These are phyloP conservation scores for Perccottus glenii DNA, from an alignment of 2,113 vertebrate genomes.

Conservation along the genomic window DNA sequence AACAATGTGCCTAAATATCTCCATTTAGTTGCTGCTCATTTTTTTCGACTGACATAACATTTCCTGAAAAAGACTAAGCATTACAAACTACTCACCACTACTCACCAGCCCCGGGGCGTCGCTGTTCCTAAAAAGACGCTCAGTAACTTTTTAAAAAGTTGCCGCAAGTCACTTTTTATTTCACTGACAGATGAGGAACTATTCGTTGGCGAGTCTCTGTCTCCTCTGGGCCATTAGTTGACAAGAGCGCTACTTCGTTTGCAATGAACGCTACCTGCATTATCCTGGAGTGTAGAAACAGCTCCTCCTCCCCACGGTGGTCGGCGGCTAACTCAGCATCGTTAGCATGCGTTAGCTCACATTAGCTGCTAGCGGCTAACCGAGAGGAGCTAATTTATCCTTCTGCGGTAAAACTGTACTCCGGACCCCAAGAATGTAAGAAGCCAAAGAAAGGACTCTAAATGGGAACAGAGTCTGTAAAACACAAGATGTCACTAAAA, in stretches of 20 bases:
- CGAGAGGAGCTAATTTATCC: conserved; percentile 1
- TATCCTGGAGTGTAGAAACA: conserved; percentile 15
- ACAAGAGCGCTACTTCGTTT: conserved; percentile 26
- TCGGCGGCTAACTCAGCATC: background rate
- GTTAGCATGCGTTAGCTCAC: background rate
- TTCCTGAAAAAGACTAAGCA: conserved; percentile 60
- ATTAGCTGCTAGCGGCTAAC: conserved; percentile 1
- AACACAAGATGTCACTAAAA: too few species aligned
- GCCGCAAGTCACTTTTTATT: background rate
- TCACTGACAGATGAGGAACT: background rate
- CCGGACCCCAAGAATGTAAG: too few species aligned
- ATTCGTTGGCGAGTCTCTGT: conserved; percentile 12
- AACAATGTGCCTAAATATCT: conserved; percentile 9
- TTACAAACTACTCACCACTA: conserved; percentile 44
- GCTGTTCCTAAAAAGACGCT: conserved; percentile 9
- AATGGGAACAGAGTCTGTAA: too few species aligned
- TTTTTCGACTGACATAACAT: conserved; percentile 35
- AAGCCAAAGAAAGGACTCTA: too few species aligned
- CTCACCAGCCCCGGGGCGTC: conserved; percentile 64
- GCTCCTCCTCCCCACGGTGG: conserved; percentile 67
- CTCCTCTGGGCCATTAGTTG: conserved; percentile 37
- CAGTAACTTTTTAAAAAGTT: background rate
- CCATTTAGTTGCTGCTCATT: conserved; percentile 43
- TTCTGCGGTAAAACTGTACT: too few species aligned
- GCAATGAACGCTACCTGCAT: conserved; percentile 52